A percentile compares a stretch with the other conserved stretches of the same genome.
These are phyloP conservation scores for Pollimyrus isidori DNA, from an alignment of 2,113 vertebrate genomes.

Conservation along the genomic window DNA sequence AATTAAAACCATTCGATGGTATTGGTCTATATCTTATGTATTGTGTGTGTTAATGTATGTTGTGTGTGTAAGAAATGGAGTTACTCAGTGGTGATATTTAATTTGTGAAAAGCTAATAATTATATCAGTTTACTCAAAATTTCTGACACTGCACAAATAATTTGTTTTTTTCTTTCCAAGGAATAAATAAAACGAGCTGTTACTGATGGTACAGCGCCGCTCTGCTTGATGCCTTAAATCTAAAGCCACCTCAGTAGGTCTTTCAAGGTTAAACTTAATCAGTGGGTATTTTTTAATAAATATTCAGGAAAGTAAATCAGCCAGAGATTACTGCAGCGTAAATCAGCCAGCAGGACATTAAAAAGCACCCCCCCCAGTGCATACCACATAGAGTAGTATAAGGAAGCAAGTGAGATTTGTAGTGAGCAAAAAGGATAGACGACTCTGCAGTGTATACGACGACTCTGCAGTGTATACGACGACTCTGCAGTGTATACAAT, in stretches of 20 bases:
- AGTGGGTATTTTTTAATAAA: not conserved
- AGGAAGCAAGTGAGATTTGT: not conserved
- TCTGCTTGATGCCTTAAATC: not conserved
- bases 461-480: not conserved
- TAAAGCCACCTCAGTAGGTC: not conserved
- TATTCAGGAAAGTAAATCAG: conserved; percentile 7
- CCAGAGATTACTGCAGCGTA: not conserved
- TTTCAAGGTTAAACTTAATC: not conserved
- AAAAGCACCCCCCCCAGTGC: not conserved
- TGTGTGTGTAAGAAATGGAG: not conserved
- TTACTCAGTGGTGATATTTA: not conserved
- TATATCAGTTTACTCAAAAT: not conserved
- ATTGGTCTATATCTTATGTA: conserved; percentile 23
- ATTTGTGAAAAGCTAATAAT: not conserved
- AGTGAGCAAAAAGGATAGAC: not conserved
- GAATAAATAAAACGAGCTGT: not conserved
- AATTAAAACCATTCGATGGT: conserved; percentile 57
- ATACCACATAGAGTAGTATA: not conserved
- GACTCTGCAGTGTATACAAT: not conserved
- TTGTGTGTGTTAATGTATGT: conserved; percentile 30
- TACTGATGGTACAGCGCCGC: not conserved
- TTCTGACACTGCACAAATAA: not conserved
- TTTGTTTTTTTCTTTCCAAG: not conserved
- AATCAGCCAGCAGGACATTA: not conserved
- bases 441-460: not conserved